Percentiles rank a stretch among this genome's conserved stretches.
Conservation (phyloP, 2,888 invertebrate genomes). For the Dolichomitus sp. region DNA sequence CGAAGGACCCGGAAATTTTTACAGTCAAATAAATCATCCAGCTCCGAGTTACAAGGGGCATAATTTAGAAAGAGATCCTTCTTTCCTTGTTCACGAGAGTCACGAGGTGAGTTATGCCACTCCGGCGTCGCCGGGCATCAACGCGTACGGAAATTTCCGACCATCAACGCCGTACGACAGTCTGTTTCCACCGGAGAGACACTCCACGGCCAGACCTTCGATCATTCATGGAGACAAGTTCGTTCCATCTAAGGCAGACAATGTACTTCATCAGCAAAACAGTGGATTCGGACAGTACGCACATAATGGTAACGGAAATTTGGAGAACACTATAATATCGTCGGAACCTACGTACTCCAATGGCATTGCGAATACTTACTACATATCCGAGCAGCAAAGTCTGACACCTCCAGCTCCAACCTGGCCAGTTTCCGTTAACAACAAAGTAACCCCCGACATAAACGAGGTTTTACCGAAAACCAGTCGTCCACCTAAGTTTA, state of each 20-base stretch:
- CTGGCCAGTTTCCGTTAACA: background rate
- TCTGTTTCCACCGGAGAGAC: conserved; percentile 74
- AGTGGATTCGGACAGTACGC: conserved; percentile 22
- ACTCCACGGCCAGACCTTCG: conserved; percentile 70
- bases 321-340: conserved; percentile 52
- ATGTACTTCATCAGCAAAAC: conserved; percentile 37
- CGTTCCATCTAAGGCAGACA: conserved; percentile 65
- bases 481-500: conserved; percentile 80
- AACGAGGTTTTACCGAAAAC: conserved; percentile 82
- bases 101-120: conserved; percentile 83
- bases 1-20: conserved; percentile 74
- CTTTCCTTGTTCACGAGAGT: conserved; percentile 82
- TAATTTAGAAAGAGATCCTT: conserved; percentile 79
- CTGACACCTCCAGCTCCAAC: conserved; percentile 70
- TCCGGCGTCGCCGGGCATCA: conserved; percentile 74
- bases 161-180: conserved; percentile 79
- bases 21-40: conserved; percentile 79
- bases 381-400: conserved; percentile 78
- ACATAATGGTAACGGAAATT: conserved; percentile 30
- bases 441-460: conserved; percentile 77
- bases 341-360: conserved; percentile 52
- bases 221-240: conserved; percentile 71
- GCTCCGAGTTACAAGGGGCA: conserved; percentile 76
- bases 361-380: conserved; percentile 73
- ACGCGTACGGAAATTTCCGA: conserved; percentile 75